Conservation (phyloP, 2,888 invertebrate genomes). For the Microctonus brassicae region DNA sequence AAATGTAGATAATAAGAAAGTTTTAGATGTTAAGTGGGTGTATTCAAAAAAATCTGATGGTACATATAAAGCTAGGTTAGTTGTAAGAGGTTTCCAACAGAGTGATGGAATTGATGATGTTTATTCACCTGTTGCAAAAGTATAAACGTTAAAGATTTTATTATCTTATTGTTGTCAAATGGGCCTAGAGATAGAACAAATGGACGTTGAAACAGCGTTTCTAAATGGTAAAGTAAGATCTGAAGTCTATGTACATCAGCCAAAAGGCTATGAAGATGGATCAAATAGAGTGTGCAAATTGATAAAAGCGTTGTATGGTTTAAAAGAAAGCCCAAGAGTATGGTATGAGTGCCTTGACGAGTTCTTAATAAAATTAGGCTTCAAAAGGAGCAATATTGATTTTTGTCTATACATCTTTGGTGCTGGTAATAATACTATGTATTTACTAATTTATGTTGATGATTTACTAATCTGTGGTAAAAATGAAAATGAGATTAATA, state of each 20-base stretch:
- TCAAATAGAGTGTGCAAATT: neutral
- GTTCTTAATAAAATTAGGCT: slow-evolving; percentile 39
- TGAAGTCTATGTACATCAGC: neutral
- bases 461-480: no score
- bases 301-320: neutral
- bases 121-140: slow-evolving; percentile 7
- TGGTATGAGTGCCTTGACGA: slow-evolving; percentile 37
- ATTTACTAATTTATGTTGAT: no score
- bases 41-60: slow-evolving; percentile 38
- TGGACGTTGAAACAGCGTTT: neutral
- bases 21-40: slow-evolving; percentile 44
- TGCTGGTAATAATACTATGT: neutral
- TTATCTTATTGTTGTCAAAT: slow-evolving; percentile 40
- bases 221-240: neutral
- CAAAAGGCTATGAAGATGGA: neutral
- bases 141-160: slow-evolving; percentile 22
- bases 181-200: slow-evolving; percentile 22
- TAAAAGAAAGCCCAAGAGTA: neutral
- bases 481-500: no score
- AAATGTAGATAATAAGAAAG: slow-evolving; percentile 31
- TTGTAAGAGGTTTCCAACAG: slow-evolving; percentile 35
- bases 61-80: slow-evolving; percentile 42
- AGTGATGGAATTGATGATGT: neutral
- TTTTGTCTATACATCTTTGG: neutral
- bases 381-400: slow-evolving; percentile 24